These are phyloP conservation scores for Trichoplusia ni DNA, from an alignment of 1,140 invertebrate species.

Conservation along the genomic window DNA sequence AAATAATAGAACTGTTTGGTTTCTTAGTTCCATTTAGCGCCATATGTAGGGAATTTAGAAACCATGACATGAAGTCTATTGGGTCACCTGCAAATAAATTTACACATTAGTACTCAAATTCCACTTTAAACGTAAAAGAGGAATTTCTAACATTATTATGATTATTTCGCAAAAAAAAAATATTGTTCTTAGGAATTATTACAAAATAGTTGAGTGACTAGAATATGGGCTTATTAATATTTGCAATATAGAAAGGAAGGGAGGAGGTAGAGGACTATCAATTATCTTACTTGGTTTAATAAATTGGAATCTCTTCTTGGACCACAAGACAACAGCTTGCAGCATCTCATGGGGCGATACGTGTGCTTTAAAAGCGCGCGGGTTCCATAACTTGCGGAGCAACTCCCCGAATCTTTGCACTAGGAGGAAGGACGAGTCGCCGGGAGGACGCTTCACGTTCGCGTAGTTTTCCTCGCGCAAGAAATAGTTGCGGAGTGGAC, in stretches of 20 bases:
- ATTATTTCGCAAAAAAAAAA: too few relatives aligned
- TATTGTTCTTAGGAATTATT: too few relatives aligned
- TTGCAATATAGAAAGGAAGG: too few relatives aligned
- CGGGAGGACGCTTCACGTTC: slow-evolving; percentile 93
- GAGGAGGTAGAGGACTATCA: too few relatives aligned
- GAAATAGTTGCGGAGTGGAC: slow-evolving; percentile 97
- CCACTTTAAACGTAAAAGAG: too few relatives aligned
- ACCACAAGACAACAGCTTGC: slow-evolving; percentile 99
- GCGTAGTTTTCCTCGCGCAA: slow-evolving; percentile 96
- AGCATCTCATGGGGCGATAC: slow-evolving; percentile 99
- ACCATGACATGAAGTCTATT: slow-evolving; percentile 98
- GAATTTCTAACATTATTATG: too few relatives aligned
- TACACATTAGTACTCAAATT: too few relatives aligned
- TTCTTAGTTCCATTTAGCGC: slow-evolving; percentile 95
- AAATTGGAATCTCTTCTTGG: slow-evolving; percentile 98
- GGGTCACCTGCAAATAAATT: slow-evolving; percentile 94
- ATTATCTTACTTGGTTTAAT: slow-evolving; percentile 93
- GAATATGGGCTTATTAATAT: too few relatives aligned
- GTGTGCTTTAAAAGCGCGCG: slow-evolving; percentile 99
- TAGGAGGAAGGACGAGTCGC: slow-evolving; percentile 94
- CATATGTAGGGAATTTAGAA: slow-evolving; percentile 95
- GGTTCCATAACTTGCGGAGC: slow-evolving; percentile 99
- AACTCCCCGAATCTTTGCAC: slow-evolving; percentile 99
- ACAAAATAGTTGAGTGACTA: too few relatives aligned
- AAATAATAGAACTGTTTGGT: slow-evolving; percentile 93